phyloP scores from a whole-genome alignment of 2,888 invertebrate genomes.

The Pandemis cinnamomeana region DNA sequence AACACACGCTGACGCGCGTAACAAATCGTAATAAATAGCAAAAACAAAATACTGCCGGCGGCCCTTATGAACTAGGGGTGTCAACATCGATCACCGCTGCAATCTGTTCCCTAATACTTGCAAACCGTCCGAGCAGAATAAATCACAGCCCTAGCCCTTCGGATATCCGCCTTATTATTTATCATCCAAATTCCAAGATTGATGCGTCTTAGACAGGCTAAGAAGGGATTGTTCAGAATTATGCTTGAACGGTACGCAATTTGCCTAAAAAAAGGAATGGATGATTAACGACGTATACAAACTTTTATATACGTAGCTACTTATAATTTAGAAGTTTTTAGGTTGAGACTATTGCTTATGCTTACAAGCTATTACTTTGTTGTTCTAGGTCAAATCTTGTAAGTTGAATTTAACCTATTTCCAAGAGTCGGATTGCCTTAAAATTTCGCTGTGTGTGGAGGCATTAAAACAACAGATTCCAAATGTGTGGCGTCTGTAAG shows the following conservation, averaged over 20 bases:
- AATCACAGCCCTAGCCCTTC: conserved; percentile 47
- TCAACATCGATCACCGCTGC: conserved; percentile 51
- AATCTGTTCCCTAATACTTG: conserved; percentile 50
- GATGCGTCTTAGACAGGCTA: conserved; percentile 46
- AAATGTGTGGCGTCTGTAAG: no score
- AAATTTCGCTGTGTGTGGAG: no score
- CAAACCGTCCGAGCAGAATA: conserved; percentile 46
- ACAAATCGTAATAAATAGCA: conserved; percentile 15
- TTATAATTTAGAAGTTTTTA: no score
- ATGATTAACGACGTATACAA: conserved; percentile 19
- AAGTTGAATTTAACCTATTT: no score
- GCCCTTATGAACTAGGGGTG: conserved; percentile 46
- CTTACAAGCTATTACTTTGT: no score
- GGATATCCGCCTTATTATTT: conserved; percentile 52
- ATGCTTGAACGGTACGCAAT: conserved; percentile 8
- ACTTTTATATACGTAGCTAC: no score
- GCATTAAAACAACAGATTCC: no score
- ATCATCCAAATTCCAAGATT: conserved; percentile 47
- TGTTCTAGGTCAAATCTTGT: no score
- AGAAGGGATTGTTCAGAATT: conserved; percentile 31
- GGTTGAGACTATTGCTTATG: no score
- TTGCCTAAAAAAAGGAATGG: conserved; percentile 9
- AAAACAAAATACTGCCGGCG: conserved; percentile 37
- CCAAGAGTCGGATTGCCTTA: no score
- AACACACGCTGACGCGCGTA: conserved; percentile 6